Evolutionary conservation across 2,888 invertebrate genomes (phyloP).

Genomic region (Tetranychus truncatus): DNA sequence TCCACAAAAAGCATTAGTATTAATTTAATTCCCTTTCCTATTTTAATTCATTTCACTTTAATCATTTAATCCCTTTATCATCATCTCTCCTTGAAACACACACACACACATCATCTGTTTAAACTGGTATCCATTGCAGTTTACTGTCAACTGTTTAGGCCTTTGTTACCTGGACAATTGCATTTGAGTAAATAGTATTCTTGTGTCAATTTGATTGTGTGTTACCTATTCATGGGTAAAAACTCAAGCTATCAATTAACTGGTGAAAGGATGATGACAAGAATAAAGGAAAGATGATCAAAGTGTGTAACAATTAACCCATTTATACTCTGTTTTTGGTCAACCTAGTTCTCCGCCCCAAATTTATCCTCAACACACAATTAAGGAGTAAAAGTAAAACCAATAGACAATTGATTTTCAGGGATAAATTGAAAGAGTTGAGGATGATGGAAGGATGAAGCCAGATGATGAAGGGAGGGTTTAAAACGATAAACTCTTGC

Average conservation of each 20-base stretch:
- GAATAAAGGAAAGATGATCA: neutral
- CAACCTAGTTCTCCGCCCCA: neutral
- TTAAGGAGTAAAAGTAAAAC: neutral
- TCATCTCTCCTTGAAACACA: too few species aligned
- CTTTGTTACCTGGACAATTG: neutral
- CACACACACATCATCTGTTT: too few species aligned
- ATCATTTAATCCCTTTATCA: too few species aligned
- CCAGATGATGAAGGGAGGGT: neutral
- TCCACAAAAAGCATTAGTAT: too few species aligned
- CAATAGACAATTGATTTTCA: neutral
- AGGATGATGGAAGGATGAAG: neutral
- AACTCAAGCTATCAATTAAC: neutral
- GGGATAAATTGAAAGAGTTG: neutral
- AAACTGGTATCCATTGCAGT: too few species aligned
- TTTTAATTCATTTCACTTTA: too few species aligned
- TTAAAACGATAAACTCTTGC: neutral
- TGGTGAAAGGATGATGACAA: neutral
- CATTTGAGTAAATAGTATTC: neutral
- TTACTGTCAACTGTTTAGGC: too few species aligned
- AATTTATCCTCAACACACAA: neutral
- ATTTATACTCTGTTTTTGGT: neutral
- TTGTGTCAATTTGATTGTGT: neutral
- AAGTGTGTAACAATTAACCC: neutral
- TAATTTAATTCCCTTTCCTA: too few species aligned
- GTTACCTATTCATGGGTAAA: neutral